A percentile compares a stretch with the other conserved stretches of the same genome.
Evolutionary conservation across 2,113 vertebrate species (phyloP).

Genomic region (Formicarius rufipectus): DNA sequence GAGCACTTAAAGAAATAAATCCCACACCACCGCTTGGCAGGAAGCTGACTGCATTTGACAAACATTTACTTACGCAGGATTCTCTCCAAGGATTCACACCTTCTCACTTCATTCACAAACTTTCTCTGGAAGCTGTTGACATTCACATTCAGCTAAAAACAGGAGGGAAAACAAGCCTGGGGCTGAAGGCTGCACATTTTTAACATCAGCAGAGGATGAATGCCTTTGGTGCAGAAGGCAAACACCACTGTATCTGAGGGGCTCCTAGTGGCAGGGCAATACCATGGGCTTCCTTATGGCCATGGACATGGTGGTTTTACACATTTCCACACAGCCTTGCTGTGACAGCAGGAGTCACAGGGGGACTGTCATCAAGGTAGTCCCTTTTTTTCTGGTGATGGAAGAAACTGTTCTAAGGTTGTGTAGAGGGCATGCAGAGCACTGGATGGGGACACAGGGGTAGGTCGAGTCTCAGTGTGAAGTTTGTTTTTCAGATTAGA

Average conservation of each 20-base stretch:
- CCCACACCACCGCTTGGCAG: not conserved
- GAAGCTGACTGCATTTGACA: not conserved
- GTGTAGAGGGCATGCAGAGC: not conserved
- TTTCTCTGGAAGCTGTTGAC: conserved; percentile 83
- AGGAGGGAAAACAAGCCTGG: conserved; percentile 29
- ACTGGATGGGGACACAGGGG: too few relatives aligned
- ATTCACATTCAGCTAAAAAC: conserved; percentile 73
- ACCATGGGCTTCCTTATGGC: not conserved
- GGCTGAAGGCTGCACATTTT: not conserved
- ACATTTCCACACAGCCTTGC: not conserved
- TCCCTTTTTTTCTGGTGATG: not conserved
- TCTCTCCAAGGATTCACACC: conserved; percentile 81
- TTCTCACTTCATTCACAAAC: conserved; percentile 84
- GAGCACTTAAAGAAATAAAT: conserved; percentile 45
- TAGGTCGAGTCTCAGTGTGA: rapidly evolving
- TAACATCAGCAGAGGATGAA: not conserved
- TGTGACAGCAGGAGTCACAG: not conserved
- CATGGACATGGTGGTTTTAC: not conserved
- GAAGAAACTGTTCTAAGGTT: not conserved
- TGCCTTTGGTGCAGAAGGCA: rapidly evolving
- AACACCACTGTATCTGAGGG: not conserved
- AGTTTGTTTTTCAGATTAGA: not conserved
- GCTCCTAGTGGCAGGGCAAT: not conserved
- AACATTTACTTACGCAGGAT: conserved; percentile 75
- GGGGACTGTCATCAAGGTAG: not conserved